phyloP scores from a whole-genome alignment of 2,113 vertebrate species.

The Canis aureus region DNA sequence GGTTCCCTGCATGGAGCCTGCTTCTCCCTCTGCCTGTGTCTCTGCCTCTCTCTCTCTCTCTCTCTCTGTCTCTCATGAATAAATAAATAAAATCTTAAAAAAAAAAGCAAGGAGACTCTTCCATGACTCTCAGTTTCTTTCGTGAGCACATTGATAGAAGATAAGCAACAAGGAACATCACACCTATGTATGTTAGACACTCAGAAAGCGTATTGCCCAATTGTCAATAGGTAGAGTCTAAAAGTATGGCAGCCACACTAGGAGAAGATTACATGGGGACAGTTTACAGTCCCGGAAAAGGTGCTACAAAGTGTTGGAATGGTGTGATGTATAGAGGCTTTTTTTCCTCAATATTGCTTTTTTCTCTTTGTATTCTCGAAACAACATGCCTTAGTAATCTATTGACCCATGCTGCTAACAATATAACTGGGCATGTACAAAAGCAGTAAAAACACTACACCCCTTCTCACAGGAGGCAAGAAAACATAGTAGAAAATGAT shows the following conservation, averaged over 20 bases:
- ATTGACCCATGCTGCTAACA: not conserved
- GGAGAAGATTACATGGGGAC: not conserved
- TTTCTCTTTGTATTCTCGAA: not conserved
- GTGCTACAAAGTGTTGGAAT: not conserved
- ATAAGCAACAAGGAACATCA: not conserved
- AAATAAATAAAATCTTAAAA: no score
- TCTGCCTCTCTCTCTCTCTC: no score
- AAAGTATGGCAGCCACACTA: fast-evolving
- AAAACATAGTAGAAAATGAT: constrained; percentile 73
- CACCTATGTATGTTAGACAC: not conserved
- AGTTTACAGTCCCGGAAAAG: not conserved
- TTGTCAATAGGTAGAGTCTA: not conserved
- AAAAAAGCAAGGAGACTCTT: no score
- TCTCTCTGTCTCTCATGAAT: no score
- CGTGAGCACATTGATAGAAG: not conserved
- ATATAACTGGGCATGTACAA: not conserved
- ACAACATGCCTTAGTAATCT: not conserved
- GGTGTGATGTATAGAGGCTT: not conserved
- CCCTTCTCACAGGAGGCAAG: not conserved
- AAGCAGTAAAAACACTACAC: not conserved
- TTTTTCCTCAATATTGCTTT: not conserved
- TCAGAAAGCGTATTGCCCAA: not conserved
- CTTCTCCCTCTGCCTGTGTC: no score
- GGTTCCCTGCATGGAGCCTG: no score
- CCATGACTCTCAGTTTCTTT: not conserved